Evolutionary conservation across 1,140 invertebrate genomes (phyloP), one percentile per base, ranked within the genome.

Genomic region (Carposina sasakii): DNA sequence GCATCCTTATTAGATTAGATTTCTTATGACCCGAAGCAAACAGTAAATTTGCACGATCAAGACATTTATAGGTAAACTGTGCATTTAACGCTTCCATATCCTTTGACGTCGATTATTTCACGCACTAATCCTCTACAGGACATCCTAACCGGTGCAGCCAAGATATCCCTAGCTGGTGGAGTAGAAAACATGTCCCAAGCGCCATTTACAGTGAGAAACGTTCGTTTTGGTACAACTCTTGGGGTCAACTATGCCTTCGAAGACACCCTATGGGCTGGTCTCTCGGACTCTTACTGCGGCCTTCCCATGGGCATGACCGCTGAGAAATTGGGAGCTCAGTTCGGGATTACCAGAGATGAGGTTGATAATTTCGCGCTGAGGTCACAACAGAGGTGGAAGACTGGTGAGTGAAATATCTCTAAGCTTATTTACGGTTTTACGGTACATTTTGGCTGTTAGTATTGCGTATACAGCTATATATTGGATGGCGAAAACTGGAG

Each of bases 291-390:
- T 0, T 92, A 97, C 71, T 96, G 95, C 71, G 94, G 96, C 63
- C 87, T 96, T 15, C 94, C 97, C 0, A 99, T 99, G 98, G 98
- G 94, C 5, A 81, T 98, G 53, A 99, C 98, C 1, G 98, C 98
- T 8, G 98, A 99, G 86, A 99, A 99, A 78, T 87, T 99, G 23
- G 98, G 96, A 2, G 94, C 90, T 16, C 92, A 99, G 71, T 98
- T 94, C 72, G 91, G 92, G 23, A 88, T 99, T 22, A 92, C 91
- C 0, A 87, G 95, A 42, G 90, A 95, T 58, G 94, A 98, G 61
- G 93, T 93, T 48, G 97, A 99, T 71, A 86, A 92, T 52, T 99
- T 94, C 87, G 91, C 98, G 5, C 72, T 98, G 0, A 87, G 87
- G 57, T 98, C 97, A 9, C 94, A 96, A 71, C 87, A 90, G 59